These are phyloP conservation scores for Coregonus ussuriensis DNA, from an alignment of 2,797 vertebrate genomes.

Conservation along the genomic window DNA sequence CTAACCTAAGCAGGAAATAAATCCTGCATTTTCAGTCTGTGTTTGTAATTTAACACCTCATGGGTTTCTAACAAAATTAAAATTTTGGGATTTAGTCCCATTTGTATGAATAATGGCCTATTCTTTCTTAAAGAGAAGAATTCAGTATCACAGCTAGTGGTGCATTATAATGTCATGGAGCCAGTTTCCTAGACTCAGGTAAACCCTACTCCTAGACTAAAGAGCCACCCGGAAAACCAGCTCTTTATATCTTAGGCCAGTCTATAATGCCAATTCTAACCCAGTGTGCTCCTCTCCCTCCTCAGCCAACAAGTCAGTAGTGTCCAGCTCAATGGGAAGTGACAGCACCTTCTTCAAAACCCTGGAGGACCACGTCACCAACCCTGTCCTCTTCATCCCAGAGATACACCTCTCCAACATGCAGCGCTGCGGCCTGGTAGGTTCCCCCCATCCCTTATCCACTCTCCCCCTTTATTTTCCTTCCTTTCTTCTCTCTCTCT, in stretches of 20 bases:
- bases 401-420: slow-evolving; percentile 88
- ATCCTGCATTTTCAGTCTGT: not conserved
- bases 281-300: slow-evolving; percentile 22
- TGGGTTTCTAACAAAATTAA: not conserved
- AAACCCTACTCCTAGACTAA: not conserved
- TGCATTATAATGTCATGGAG: not conserved
- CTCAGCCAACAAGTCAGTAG: slow-evolving; percentile 69
- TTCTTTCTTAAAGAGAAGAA: not conserved
- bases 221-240: not conserved
- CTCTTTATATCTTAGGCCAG: not conserved
- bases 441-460: slow-evolving; percentile 41
- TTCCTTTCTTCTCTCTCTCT: not conserved
- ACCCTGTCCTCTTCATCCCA: slow-evolving; percentile 94
- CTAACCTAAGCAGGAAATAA: not conserved
- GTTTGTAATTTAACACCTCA: not conserved
- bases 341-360: slow-evolving; percentile 89
- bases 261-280: slow-evolving; percentile 10
- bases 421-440: slow-evolving; percentile 88
- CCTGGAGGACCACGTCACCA: slow-evolving; percentile 85
- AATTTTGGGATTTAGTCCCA: not conserved
- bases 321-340: slow-evolving; percentile 83
- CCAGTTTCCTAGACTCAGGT: not conserved
- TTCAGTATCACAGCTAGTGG: too few species aligned
- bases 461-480: not conserved
- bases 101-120: not conserved